Conservation (phyloP, 2,797 vertebrate genomes). For the Leptodactylus fallax region DNA sequence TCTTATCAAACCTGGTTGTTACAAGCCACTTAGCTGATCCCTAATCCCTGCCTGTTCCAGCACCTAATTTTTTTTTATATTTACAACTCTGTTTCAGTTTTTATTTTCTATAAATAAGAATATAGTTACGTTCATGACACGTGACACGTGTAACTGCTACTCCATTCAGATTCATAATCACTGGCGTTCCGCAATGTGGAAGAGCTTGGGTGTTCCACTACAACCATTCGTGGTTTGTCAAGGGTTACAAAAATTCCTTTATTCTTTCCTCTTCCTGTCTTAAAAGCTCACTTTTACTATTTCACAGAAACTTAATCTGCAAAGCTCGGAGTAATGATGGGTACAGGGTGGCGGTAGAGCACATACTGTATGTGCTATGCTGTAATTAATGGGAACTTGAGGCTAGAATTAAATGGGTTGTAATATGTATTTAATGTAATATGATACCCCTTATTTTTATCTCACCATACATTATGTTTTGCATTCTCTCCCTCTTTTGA, state of each 20-base stretch:
- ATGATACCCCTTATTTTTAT: conserved; percentile 24
- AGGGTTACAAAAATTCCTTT: not conserved
- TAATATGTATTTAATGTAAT: conserved; percentile 32
- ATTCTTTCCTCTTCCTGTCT: not conserved
- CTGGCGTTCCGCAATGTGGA: no score
- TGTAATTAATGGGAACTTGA: conserved; percentile 22
- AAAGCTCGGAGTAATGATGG: not conserved
- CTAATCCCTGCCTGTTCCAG: no score
- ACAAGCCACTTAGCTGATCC: no score
- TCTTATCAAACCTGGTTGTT: no score
- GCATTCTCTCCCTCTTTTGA: conserved; percentile 14
- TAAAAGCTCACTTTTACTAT: not conserved
- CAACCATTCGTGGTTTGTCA: not conserved
- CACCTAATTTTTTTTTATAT: no score
- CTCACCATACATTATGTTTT: conserved; percentile 17
- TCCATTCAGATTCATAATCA: no score
- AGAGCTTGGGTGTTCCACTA: no score
- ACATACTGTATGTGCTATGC: not conserved
- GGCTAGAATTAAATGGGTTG: conserved; percentile 3
- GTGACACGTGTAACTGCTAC: no score
- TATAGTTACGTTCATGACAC: no score
- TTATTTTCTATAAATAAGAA: no score
- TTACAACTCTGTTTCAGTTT: no score
- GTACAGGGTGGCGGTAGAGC: not conserved
- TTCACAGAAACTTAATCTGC: not conserved